Conservation (phyloP, 37 sponge, comb jelly and placozoan genomes). For the Diacarnus erythraeanus region DNA sequence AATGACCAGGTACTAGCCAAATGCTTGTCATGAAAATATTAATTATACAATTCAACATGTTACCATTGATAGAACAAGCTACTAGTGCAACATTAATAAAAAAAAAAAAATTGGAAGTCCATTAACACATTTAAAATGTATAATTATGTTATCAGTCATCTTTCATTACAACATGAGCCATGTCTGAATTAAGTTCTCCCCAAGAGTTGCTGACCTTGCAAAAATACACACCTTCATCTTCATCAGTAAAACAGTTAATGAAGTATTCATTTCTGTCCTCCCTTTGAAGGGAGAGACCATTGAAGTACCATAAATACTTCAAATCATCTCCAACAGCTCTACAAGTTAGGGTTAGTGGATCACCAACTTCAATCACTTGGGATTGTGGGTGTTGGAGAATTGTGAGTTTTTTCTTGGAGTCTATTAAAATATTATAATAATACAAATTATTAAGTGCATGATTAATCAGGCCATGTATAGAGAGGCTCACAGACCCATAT, state of each 20-base stretch:
- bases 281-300: constrained; percentile 41
- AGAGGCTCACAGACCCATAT: too few relatives aligned
- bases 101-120: too few relatives aligned
- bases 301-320: constrained; percentile 46
- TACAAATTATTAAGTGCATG: too few relatives aligned
- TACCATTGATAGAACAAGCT: too few relatives aligned
- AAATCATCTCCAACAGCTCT: constrained; percentile 6
- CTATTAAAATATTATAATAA: too few relatives aligned
- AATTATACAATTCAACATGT: too few relatives aligned
- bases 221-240: constrained; percentile 47
- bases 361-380: constrained; percentile 22
- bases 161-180: constrained; percentile 29
- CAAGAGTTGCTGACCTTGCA: constrained; percentile 29
- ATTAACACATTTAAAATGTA: background rate
- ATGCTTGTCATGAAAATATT: too few relatives aligned
- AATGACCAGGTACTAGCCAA: too few relatives aligned
- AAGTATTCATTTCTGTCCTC: constrained; percentile 30
- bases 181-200: constrained; percentile 6
- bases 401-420: background rate
- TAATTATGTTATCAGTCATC: background rate
- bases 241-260: constrained; percentile 56
- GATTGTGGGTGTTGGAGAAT: constrained; percentile 42
- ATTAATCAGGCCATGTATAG: too few relatives aligned
- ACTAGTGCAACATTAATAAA: too few relatives aligned
- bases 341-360: constrained; percentile 29